phyloP scores from a whole-genome alignment of 2,113 vertebrate species.

The Acrocephalus kingi region DNA sequence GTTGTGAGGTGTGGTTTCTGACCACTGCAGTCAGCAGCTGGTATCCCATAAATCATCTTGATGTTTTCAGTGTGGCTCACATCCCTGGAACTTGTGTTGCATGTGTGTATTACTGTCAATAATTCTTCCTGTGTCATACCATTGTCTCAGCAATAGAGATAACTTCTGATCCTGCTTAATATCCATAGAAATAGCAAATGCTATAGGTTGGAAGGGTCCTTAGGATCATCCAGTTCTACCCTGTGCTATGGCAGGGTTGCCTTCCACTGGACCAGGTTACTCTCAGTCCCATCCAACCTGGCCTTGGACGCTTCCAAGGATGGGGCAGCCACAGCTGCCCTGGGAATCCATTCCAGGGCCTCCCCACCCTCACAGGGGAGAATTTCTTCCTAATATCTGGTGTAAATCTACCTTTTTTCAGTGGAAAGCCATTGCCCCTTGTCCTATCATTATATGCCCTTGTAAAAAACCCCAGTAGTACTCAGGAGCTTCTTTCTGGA shows the following conservation, averaged over 20 bases:
- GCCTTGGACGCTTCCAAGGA: background rate
- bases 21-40: background rate
- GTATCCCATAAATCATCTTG: background rate
- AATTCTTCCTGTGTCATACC: background rate
- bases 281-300: background rate
- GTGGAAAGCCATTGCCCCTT: background rate
- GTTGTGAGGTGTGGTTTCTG: background rate
- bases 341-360: background rate
- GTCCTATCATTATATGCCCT: background rate
- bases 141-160: background rate
- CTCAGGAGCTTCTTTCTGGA: background rate
- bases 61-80: background rate
- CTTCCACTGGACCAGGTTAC: fast-evolving
- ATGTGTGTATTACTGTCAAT: fast-evolving
- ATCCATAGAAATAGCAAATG: background rate
- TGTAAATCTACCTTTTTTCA: background rate
- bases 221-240: background rate
- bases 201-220: background rate
- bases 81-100: background rate
- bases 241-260: background rate
- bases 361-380: background rate
- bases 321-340: background rate
- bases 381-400: background rate
- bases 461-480: background rate
- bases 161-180: background rate